Base-by-base conservation (phyloP, 2,888 invertebrate genomes). In the Limenitis camilla region DNA sequence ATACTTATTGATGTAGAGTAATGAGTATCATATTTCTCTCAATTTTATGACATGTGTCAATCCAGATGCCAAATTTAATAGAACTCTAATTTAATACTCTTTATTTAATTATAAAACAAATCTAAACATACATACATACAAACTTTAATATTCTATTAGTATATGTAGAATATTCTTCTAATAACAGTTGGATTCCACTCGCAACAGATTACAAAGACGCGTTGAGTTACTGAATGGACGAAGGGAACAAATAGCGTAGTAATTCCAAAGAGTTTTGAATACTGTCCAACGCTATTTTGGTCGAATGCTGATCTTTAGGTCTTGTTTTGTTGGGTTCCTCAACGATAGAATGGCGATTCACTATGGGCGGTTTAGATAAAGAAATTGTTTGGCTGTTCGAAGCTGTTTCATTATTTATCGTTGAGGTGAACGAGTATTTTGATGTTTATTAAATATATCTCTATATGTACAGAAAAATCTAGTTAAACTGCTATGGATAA, bases 231-330 rank as follows among this genome's bases (percentile, higher is more conserved):
- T 87, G 86, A 87, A 87, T 87, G 86, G 80, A 69, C 73, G 76
- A 68, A 68, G 65, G 74, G 65, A 79, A 83, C 82, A 82, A 84
- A 85, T 85, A 81, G 83, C 78, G 61, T 76, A 79, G 83, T 83
- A 81, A 86, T 86, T 85, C 85, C 84, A 64, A 81, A 79, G 79
- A 83, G 83, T 85, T 84, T 87, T 87, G 87, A 86, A 84, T 86
- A 77, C 77, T 76, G 80, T 86, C 87, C 87, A 87, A 85, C 57
- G 76, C 82, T 87, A 87, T 87, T 87, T 84, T 65, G 69, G 85
- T 81, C 78, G 76, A 76, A 78, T 74, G 71, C 69, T 81, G 85
- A 83, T 83, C 81, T 80, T 75, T 76, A 62, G 66, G 70, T 74
- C 75, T 79, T 79, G 68, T 76, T 76, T 79, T 70, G 68, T 80